A percentile compares a stretch with the other conserved stretches of the same genome.
phyloP scores from a whole-genome alignment of 2,888 invertebrate species.

The Tetragnatha montana region DNA sequence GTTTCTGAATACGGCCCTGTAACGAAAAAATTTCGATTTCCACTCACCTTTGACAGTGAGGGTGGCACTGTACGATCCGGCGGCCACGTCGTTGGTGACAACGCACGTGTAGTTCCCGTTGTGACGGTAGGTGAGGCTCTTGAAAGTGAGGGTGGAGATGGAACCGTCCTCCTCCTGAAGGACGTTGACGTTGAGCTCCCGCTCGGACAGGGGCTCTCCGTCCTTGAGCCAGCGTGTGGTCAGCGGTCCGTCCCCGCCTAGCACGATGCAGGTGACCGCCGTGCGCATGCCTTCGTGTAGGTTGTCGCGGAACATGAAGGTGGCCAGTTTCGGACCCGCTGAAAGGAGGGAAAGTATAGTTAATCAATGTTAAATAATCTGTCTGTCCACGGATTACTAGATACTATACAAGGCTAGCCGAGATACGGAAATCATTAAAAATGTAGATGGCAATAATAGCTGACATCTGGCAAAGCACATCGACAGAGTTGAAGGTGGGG shows the following conservation, averaged over 20 bases:
- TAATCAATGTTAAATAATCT: too few species aligned
- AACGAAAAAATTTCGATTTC: too few species aligned
- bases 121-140: slow-evolving; percentile 74
- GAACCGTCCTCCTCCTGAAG: slow-evolving; percentile 71
- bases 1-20: too few species aligned
- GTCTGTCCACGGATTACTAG: too few species aligned
- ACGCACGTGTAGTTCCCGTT: slow-evolving; percentile 75
- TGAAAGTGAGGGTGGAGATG: slow-evolving; percentile 75
- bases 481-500: too few species aligned
- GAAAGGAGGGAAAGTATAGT: neutral
- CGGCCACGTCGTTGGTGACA: slow-evolving; percentile 74
- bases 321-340: slow-evolving; percentile 66
- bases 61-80: slow-evolving; percentile 74
- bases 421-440: too few species aligned
- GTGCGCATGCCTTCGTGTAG: slow-evolving; percentile 70
- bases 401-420: too few species aligned
- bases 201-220: slow-evolving; percentile 74
- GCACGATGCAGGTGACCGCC: slow-evolving; percentile 67
- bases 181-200: slow-evolving; percentile 58
- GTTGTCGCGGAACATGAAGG: slow-evolving; percentile 63
- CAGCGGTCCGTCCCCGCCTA: slow-evolving; percentile 74
- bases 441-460: too few species aligned
- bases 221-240: slow-evolving; percentile 76
- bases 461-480: too few species aligned
- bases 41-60: slow-evolving; percentile 71